phyloP scores from a whole-genome alignment of 2,888 invertebrate species.

The Malachius bipustulatus region DNA sequence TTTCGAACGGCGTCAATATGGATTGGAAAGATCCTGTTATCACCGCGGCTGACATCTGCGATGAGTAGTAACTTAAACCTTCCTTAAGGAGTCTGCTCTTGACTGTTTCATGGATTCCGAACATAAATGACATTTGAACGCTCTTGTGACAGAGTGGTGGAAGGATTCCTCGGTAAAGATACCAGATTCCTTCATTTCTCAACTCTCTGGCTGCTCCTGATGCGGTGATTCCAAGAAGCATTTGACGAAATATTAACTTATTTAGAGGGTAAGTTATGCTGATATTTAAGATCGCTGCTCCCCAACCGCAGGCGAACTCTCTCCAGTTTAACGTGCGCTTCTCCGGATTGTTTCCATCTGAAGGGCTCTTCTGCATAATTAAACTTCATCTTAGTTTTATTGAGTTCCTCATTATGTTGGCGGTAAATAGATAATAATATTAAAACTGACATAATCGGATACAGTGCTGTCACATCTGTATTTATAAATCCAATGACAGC shows the following conservation, averaged over 20 bases:
- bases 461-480: too few relatives aligned
- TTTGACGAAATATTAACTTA: constrained; percentile 91
- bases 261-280: constrained; percentile 80
- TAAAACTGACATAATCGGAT: too few relatives aligned
- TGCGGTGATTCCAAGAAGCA: constrained; percentile 67
- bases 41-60: constrained; percentile 50
- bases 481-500: too few relatives aligned
- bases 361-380: too few relatives aligned
- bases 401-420: too few relatives aligned
- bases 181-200: constrained; percentile 59
- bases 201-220: constrained; percentile 61
- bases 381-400: too few relatives aligned
- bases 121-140: constrained; percentile 82
- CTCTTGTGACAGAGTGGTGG: constrained; percentile 85
- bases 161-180: constrained; percentile 74
- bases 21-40: constrained; percentile 68
- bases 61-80: constrained; percentile 42
- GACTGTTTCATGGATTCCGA: constrained; percentile 72
- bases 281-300: constrained; percentile 80
- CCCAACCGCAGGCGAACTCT: constrained; percentile 84
- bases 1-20: constrained; percentile 78
- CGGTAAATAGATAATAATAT: too few relatives aligned
- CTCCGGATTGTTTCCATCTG: constrained; percentile 1
- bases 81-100: constrained; percentile 44
- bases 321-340: constrained; percentile 24